phyloP scores from a whole-genome alignment of 2,888 invertebrate species.

The Heliconius ismenius region DNA sequence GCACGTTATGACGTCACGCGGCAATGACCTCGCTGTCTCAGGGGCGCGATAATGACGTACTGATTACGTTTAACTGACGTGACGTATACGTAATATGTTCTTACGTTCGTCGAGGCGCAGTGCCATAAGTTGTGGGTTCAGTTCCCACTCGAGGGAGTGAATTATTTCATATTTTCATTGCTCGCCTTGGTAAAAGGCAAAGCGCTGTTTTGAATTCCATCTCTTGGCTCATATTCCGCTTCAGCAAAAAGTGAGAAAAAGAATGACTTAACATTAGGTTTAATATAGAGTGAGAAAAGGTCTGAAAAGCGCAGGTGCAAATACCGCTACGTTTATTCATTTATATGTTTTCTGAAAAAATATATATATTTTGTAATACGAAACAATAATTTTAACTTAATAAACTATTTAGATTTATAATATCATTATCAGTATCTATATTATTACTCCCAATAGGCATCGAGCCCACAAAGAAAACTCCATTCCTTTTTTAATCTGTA shows the following conservation, averaged over 20 bases:
- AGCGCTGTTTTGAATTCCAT: too few relatives aligned
- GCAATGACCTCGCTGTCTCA: conserved; percentile 47
- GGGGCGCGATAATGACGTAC: conserved; percentile 42
- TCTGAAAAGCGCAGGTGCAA: too few relatives aligned
- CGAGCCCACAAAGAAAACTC: neutral
- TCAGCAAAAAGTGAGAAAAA: neutral
- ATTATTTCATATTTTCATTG: conserved; percentile 1
- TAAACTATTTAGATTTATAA: neutral
- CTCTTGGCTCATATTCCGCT: neutral
- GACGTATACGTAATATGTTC: neutral
- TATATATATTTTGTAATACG: too few relatives aligned
- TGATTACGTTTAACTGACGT: conserved; percentile 24
- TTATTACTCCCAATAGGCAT: neutral
- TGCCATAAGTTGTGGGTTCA: neutral
- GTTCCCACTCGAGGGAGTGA: neutral
- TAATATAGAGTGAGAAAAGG: neutral
- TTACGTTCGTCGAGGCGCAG: neutral
- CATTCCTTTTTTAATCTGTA: neutral
- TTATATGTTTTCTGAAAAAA: too few relatives aligned
- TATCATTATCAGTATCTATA: neutral
- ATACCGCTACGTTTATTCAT: too few relatives aligned
- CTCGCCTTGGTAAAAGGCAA: neutral
- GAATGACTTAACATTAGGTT: neutral
- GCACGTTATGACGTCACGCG: conserved; percentile 32
- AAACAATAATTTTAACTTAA: too few relatives aligned